Percentiles rank a stretch among this genome's conserved stretches.
Evolutionary conservation across 2,888 invertebrate genomes (phyloP).

Genomic region (Eupsilia transversa): DNA sequence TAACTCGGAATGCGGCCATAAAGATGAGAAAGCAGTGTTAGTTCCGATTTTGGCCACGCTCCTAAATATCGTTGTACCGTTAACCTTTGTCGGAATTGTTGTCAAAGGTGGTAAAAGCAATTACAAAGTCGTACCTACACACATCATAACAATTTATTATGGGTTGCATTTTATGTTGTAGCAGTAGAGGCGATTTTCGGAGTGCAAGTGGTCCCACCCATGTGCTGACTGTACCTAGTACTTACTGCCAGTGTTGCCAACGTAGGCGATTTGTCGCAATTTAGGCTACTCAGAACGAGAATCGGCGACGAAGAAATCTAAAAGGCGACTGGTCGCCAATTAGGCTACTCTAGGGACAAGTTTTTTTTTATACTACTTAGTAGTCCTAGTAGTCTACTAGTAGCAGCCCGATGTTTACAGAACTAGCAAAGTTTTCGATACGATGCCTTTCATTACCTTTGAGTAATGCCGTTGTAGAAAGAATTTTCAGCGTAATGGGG

Average conservation of each 20-base stretch:
- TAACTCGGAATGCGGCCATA: too few relatives aligned
- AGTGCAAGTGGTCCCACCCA: not conserved
- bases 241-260: too few relatives aligned
- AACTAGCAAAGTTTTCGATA: not conserved
- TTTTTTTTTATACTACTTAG: too few relatives aligned
- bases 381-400: too few relatives aligned
- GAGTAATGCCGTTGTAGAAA: constrained; percentile 4
- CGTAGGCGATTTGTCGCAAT: too few relatives aligned
- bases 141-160: not conserved
- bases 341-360: too few relatives aligned
- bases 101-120: not conserved
- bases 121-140: not conserved
- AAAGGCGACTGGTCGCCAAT: too few relatives aligned
- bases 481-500: constrained; percentile 8
- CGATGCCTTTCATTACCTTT: constrained; percentile 11
- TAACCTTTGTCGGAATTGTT: not conserved
- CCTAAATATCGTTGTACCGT: not conserved
- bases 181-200: not conserved
- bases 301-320: too few relatives aligned
- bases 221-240: not conserved
- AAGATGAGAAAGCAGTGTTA: not conserved
- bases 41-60: not conserved
- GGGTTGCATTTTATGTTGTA: not conserved
- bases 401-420: not conserved
- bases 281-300: too few relatives aligned